These are phyloP conservation scores for Plotosus lineatus DNA, from an alignment of 2,113 vertebrate genomes.

Conservation along the genomic window DNA sequence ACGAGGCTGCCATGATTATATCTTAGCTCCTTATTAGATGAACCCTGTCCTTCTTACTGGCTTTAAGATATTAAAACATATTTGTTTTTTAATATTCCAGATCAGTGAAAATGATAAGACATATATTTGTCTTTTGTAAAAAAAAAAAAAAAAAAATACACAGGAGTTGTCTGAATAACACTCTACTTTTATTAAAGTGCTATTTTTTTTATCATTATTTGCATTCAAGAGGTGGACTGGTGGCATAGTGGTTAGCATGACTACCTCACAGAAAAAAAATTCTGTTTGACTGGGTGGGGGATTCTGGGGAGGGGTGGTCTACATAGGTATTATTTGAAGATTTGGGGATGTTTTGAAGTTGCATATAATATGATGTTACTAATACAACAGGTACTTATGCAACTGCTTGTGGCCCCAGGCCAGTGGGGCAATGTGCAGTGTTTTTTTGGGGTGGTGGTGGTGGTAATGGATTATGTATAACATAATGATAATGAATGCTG, in stretches of 20 bases:
- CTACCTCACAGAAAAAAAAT: no score
- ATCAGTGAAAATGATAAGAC: conserved; percentile 1
- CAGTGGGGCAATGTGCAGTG: no score
- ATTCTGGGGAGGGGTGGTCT: no score
- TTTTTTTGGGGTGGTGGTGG: background rate
- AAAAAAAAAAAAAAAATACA: background rate
- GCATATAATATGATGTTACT: background rate
- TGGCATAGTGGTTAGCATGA: no score
- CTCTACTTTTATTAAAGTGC: no score
- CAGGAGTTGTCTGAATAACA: background rate
- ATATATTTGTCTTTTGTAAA: background rate
- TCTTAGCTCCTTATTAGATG: background rate
- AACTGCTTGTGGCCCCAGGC: no score
- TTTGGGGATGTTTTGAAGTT: background rate
- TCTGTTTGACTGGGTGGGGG: no score
- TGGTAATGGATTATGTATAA: background rate
- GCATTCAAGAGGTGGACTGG: no score
- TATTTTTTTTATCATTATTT: no score
- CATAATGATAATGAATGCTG: no score
- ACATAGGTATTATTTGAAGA: background rate
- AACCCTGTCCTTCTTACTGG: background rate
- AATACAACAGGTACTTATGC: no score
- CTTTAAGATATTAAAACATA: background rate
- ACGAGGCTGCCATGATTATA: conserved; percentile 13
- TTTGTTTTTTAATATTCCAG: background rate